Conservation (phyloP, 2,113 vertebrate genomes). For the Tachysurus fulvidraco region DNA sequence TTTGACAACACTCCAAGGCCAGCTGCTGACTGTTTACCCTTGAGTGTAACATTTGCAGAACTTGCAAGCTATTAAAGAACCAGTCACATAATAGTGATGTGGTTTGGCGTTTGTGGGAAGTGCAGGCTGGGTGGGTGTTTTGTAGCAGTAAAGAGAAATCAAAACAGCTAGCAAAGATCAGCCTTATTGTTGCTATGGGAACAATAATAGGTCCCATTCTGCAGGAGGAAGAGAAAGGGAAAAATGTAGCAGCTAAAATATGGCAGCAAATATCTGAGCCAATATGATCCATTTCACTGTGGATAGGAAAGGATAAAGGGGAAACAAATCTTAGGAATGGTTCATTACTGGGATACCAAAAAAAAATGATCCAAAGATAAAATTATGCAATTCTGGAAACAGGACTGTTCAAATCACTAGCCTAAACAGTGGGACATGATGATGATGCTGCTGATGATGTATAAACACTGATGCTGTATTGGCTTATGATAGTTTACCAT, state of each 20-base stretch:
- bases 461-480: background rate
- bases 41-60: background rate
- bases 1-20: background rate
- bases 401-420: background rate
- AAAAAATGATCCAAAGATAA: background rate
- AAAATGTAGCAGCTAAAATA: background rate
- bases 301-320: background rate
- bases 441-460: background rate
- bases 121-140: background rate
- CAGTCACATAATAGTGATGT: conserved; percentile 2
- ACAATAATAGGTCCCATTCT: conserved; percentile 25
- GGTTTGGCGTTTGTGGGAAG: background rate
- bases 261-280: background rate
- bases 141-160: conserved; percentile 1
- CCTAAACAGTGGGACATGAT: background rate
- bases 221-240: conserved; percentile 3
- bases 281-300: background rate
- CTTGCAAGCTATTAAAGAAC: background rate
- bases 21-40: conserved; percentile 2
- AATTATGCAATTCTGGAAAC: background rate
- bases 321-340: background rate
- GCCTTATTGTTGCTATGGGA: conserved; percentile 45
- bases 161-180: conserved; percentile 37
- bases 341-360: no score
- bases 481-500: background rate